A percentile compares a stretch with the other conserved stretches of the same genome.
Conservation (phyloP, 2,888 invertebrate species). For the Drosophila mimica region DNA sequence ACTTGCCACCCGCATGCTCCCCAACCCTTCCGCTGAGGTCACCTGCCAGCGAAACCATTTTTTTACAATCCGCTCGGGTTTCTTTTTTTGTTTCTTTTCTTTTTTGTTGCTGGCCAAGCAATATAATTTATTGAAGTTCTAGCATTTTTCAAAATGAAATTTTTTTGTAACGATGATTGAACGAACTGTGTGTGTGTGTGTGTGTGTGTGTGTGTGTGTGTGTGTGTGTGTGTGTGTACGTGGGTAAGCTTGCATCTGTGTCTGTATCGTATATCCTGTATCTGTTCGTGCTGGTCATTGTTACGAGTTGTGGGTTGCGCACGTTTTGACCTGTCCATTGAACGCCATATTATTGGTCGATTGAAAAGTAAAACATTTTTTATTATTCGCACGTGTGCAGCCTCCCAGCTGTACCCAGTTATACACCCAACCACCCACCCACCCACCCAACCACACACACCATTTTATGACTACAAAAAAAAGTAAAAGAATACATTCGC, state of each 20-base stretch:
- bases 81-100: neutral
- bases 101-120: slow-evolving; percentile 49
- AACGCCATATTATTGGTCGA: slow-evolving; percentile 82
- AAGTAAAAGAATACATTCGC: slow-evolving; percentile 27
- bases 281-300: slow-evolving; percentile 45
- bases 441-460: slow-evolving; percentile 27
- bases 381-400: slow-evolving; percentile 78
- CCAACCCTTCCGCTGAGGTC: slow-evolving; percentile 34
- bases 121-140: slow-evolving; percentile 80
- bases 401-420: slow-evolving; percentile 44
- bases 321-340: slow-evolving; percentile 79
- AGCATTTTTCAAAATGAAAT: slow-evolving; percentile 80
- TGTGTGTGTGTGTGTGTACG: slow-evolving; percentile 2
- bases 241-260: slow-evolving; percentile 20
- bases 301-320: slow-evolving; percentile 56
- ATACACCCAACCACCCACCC: neutral
- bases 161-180: slow-evolving; percentile 80
- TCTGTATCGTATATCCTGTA: slow-evolving; percentile 11
- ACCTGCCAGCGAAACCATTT: slow-evolving; percentile 40
- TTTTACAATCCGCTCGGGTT: slow-evolving; percentile 46
- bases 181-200: slow-evolving; percentile 63
- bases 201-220: neutral
- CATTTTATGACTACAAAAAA: slow-evolving; percentile 63
- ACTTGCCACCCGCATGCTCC: neutral
- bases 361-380: slow-evolving; percentile 81